phyloP scores from a whole-genome alignment of 2,113 vertebrate species.

The Zeus faber region DNA sequence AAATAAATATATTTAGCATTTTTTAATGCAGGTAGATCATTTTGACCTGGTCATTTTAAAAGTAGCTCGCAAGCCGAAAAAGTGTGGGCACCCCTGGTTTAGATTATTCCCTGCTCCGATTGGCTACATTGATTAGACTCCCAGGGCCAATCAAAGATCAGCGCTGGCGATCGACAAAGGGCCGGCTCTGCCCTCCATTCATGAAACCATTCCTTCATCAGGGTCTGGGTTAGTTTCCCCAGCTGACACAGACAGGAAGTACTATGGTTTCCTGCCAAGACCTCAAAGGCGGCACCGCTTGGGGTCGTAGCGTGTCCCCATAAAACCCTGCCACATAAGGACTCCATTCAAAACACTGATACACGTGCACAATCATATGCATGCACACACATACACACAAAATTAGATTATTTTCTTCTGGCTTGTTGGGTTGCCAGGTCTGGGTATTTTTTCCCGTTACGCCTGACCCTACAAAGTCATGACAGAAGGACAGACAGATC shows the following conservation, averaged over 20 bases:
- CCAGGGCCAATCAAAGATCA: neutral
- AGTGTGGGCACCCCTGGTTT: too few species aligned
- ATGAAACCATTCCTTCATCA: slow-evolving; percentile 52
- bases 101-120: too few species aligned
- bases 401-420: too few species aligned
- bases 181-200: slow-evolving; percentile 44
- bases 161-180: neutral
- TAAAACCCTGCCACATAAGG: slow-evolving; percentile 43
- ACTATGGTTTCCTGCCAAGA: slow-evolving; percentile 58
- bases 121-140: too few species aligned
- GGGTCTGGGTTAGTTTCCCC: slow-evolving; percentile 44
- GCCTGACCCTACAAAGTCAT: too few species aligned
- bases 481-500: too few species aligned
- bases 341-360: neutral
- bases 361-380: neutral
- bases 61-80: too few species aligned
- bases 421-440: too few species aligned
- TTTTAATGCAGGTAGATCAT: too few species aligned
- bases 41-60: too few species aligned
- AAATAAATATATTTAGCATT: too few species aligned
- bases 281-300: slow-evolving; percentile 40
- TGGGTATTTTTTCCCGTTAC: too few species aligned
- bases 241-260: slow-evolving; percentile 56
- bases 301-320: slow-evolving; percentile 36
- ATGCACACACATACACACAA: slow-evolving; percentile 10